Percentiles rank a stretch among this genome's conserved stretches.
phyloP scores from a whole-genome alignment of 64 coral and sea anemone genomes.

The Hydrozoanthus tunicans region DNA sequence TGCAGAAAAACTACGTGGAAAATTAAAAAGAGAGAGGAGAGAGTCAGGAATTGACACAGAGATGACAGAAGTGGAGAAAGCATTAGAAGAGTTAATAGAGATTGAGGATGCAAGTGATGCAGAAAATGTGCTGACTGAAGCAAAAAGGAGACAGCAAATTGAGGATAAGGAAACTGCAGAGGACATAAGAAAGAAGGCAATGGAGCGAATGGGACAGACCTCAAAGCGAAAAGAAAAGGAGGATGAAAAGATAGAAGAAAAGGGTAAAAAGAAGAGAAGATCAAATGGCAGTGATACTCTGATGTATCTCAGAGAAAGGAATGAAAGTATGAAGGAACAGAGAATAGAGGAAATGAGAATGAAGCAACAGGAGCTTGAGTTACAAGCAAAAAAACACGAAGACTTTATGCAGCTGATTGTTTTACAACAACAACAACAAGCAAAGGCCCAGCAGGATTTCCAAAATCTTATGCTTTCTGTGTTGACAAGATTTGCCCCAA shows the following conservation, averaged over 20 bases:
- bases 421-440: conserved; percentile 10
- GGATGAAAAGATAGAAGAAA: conserved; percentile 21
- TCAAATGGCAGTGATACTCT: conserved; percentile 50
- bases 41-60: conserved; percentile 50
- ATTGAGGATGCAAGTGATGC: conserved; percentile 35
- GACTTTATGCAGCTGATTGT: conserved; percentile 32
- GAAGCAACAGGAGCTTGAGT: conserved; percentile 16
- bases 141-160: conserved; percentile 13
- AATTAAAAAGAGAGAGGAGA: conserved; percentile 48
- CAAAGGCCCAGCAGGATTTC: conserved; percentile 28
- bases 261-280: conserved; percentile 35
- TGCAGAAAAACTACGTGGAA: conserved; percentile 26
- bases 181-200: conserved; percentile 34
- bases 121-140: conserved; percentile 4
- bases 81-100: conserved; percentile 32
- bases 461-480: conserved; percentile 22
- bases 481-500: conserved; percentile 2
- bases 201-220: conserved; percentile 33
- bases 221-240: conserved; percentile 36
- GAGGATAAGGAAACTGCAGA: conserved; percentile 54
- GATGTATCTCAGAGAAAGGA: conserved; percentile 19
- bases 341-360: conserved; percentile 1
- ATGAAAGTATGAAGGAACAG: conserved; percentile 1
- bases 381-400: conserved; percentile 6
- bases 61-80: conserved; percentile 29